A percentile compares a stretch with the other conserved stretches of the same genome.
phyloP scores from a whole-genome alignment of 2,113 vertebrate species.

The Melanostigma gelatinosum region DNA sequence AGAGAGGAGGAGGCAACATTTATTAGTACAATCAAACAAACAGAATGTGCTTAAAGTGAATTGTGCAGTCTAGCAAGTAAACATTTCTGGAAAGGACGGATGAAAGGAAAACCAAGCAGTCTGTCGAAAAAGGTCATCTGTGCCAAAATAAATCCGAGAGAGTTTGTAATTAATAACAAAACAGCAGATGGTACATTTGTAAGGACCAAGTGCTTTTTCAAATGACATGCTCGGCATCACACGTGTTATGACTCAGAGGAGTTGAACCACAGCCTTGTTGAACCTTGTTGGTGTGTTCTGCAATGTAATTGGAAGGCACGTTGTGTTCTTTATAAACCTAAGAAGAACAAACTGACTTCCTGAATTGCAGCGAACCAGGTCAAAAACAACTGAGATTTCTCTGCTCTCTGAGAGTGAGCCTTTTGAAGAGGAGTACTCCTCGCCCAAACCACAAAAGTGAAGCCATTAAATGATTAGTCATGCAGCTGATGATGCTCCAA shows the following conservation, averaged over 20 bases:
- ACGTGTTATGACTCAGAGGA: constrained; percentile 10
- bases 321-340: constrained; percentile 40
- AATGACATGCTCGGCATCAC: neutral
- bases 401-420: constrained; percentile 5
- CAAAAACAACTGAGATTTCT: constrained; percentile 1
- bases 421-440: constrained; percentile 17
- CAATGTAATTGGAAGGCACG: constrained; percentile 39
- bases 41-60: constrained; percentile 11
- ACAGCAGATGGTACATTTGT: neutral
- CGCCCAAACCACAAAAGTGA: constrained; percentile 21
- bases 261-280: constrained; percentile 11
- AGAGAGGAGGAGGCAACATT: constrained; percentile 2
- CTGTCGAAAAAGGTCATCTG: constrained; percentile 11
- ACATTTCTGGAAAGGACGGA: constrained; percentile 5
- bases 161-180: constrained; percentile 7
- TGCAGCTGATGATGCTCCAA: constrained; percentile 11
- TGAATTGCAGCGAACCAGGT: constrained; percentile 30
- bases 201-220: neutral
- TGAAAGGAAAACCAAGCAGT: constrained; percentile 18
- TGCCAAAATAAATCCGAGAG: constrained; percentile 22
- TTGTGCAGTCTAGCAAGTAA: constrained; percentile 19
- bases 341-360: constrained; percentile 32
- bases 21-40: constrained; percentile 19
- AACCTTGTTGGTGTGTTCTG: constrained; percentile 34
- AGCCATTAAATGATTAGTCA: constrained; percentile 35